Evolutionary conservation across 2,113 vertebrate species (phyloP), one percentile per base, ranked within the genome.

Genomic region (Galemys pyrenaicus): DNA sequence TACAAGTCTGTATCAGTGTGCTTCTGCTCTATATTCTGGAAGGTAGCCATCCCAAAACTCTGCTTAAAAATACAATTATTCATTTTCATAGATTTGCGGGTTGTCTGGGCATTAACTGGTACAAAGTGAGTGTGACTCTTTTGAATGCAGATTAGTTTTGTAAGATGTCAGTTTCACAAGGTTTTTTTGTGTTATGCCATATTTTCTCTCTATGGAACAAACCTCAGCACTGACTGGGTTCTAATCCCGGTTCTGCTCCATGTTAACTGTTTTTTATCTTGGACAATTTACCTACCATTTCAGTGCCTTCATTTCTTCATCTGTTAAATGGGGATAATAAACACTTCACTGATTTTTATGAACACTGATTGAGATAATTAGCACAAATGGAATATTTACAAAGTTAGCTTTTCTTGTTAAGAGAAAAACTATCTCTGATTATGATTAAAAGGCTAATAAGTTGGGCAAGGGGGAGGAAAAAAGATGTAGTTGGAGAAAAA

Each of bases 301-400:
- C 35, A 77, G 13, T 78, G 64, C n/a, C 26, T 87, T 91, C 54
- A 44, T 95, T 82, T 83, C 26, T 75, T 96, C 67, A 62, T 22
- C 49, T 93, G 35, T 89, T 64, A 87, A 94, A 67, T 74, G 58
- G 81, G 41, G 22, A 41, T 86, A 70, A 87, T 20, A 32, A 13
- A 26, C 35, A 37, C 17, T 51, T 89, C 32, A 32, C 28, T 67
- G 35, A n/a, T 85, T 89, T 95, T 92, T 58, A 65, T 89, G 89
- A 92, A 19, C 39, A 91, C 6, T 9, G 35, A 93, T 89, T 68
- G 75, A 96, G 16, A 71, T 93, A 92, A 89, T 74, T 83, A 54
- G 62, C 13, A 95, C 68, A 30, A 26, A 54, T 2, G 41, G 19
- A 73, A 13, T 82, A 30, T 44, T 97, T 88, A 92, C 19, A 70